Evolutionary conservation across 64 coral and sea anemone genomes (phyloP), one percentile per base, ranked within the genome.

Genomic region (Montipora foliosa): DNA sequence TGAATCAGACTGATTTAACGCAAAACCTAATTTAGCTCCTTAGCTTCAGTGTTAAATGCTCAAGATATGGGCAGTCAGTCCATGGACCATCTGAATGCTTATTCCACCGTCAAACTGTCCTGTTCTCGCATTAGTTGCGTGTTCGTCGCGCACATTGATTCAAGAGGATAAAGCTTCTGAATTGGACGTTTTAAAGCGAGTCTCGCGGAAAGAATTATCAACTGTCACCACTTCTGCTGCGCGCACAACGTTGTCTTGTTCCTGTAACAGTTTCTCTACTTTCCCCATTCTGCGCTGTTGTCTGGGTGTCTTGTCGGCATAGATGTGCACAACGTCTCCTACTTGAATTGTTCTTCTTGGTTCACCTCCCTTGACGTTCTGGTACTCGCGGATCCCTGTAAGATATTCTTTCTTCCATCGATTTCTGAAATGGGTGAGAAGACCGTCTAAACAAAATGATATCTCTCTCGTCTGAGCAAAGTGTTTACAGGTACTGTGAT

Each of bases 241-340:
- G 4, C n/a, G n/a, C 6, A 22, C 69, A 6, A 44, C 29, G 5
- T 76, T 3, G 29, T 76, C 74, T 76, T 37, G 10, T 76, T 25
- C 74, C 4, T 37, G 74, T 9, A 47, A 14, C 24, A 76, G 74
- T 24, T 76, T 76, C 37, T 45, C 74, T 76, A 85, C 90, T 25
- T 92, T 92, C 58, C 79, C 90, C 90, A 92, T 77, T 78, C 50
- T 84, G 73, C 69, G 84, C 71, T 74, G 67, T 50, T 83, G 53
- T 85, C 90, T 92, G 49, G 81, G 90, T 85, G 74, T 81, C 74
- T 85, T 92, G 74, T 92, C 70, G 0, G 80, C 67, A 79, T 79
- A 29, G 52, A 92, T 84, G 90, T 92, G 90, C 14, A 92, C 79
- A 76, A 92, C 47, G 59, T 92, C 79, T 84, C 90, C 90, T 16